phyloP scores from a whole-genome alignment of 1,140 invertebrate genomes.

The Meloidogyne hapla region DNA sequence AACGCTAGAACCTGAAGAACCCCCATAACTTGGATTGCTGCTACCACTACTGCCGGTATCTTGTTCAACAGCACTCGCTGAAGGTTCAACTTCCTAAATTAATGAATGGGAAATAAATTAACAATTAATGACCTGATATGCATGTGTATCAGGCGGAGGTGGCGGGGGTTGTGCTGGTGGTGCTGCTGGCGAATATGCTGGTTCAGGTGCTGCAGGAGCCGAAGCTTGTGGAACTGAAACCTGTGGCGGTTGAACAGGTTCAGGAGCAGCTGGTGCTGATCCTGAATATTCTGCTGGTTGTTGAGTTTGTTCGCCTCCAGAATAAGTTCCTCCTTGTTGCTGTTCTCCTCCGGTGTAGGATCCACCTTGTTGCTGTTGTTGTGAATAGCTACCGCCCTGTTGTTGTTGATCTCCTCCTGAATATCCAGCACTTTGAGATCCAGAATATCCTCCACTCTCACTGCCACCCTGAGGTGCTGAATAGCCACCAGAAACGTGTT shows the following conservation, averaged over 20 bases:
- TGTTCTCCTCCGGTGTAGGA: background rate
- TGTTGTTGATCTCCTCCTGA: too few relatives aligned
- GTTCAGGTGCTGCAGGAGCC: constrained; percentile 1
- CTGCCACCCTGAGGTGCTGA: constrained; percentile 22
- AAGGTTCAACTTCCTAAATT: background rate
- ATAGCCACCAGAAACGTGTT: too few relatives aligned
- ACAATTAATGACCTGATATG: background rate
- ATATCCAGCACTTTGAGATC: background rate
- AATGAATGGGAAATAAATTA: background rate
- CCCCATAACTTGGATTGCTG: background rate
- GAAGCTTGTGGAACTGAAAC: constrained; percentile 4
- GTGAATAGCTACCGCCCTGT: background rate
- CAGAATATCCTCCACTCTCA: background rate
- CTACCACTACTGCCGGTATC: background rate
- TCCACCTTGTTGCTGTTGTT: background rate
- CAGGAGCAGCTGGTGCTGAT: background rate
- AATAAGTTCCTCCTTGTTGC: background rate
- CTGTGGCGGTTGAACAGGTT: constrained; percentile 8
- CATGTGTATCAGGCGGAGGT: background rate
- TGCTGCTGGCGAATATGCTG: constrained; percentile 3
- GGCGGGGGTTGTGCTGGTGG: background rate
- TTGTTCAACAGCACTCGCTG: background rate
- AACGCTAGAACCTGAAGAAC: background rate
- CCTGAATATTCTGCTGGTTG: constrained; percentile 1
- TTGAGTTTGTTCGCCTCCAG: background rate